Conservation (phyloP, 2,113 vertebrate species). For the Thymallus thymallus region DNA sequence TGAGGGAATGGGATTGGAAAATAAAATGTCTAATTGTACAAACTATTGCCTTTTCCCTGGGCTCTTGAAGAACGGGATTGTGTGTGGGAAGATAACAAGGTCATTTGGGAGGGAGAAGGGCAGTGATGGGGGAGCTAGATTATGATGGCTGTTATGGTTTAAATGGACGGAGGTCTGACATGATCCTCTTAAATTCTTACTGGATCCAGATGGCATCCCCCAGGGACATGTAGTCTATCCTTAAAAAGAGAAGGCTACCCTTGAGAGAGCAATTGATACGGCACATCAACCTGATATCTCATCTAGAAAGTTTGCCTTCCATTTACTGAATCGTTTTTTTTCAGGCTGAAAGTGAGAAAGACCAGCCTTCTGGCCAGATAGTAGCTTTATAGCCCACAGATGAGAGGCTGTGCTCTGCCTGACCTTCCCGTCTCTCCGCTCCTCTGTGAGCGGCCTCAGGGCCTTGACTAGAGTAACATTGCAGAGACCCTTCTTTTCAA, state of each 20-base stretch:
- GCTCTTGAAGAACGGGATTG: conserved; percentile 29
- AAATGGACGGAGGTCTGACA: conserved; percentile 13
- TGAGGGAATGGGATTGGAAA: conserved; percentile 22
- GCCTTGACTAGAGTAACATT: conserved; percentile 49
- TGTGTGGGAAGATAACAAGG: conserved; percentile 43
- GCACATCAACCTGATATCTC: conserved; percentile 5
- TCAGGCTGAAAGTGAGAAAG: too few relatives aligned
- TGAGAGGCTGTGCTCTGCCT: conserved; percentile 42
- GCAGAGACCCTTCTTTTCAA: conserved; percentile 46
- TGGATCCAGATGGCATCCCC: conserved; percentile 11
- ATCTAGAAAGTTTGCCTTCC: too few relatives aligned
- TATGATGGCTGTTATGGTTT: conserved; percentile 1
- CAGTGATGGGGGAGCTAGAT: conserved; percentile 12
- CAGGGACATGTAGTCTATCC: not conserved
- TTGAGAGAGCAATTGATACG: not conserved
- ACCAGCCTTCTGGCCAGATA: too few relatives aligned
- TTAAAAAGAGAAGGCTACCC: not conserved
- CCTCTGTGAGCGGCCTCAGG: conserved; percentile 39
- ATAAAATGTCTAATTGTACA: conserved; percentile 50
- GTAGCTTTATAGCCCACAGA: conserved; percentile 21
- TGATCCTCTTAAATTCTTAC: conserved; percentile 23
- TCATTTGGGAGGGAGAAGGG: conserved; percentile 17
- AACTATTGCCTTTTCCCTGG: conserved; percentile 28
- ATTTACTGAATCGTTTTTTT: too few relatives aligned
- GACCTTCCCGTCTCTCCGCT: conserved; percentile 56